Percentiles rank a stretch among this genome's conserved stretches.
These are phyloP conservation scores for Anguilla megastoma DNA, from an alignment of 2,797 vertebrate species.

Conservation along the genomic window DNA sequence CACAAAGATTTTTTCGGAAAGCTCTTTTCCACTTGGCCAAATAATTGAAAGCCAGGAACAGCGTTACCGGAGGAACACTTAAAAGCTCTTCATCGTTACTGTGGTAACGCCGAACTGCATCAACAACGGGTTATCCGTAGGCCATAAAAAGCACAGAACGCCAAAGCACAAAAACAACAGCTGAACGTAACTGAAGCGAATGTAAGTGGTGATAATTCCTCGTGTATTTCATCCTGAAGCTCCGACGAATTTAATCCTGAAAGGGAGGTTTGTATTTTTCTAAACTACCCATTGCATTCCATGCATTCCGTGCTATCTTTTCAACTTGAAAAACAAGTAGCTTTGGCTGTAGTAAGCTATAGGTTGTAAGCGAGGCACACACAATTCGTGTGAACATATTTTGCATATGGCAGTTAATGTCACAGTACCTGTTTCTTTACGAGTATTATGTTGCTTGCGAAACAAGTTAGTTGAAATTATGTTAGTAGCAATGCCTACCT, in stretches of 20 bases:
- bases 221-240: not conserved
- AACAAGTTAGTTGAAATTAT: not conserved
- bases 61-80: constrained; percentile 37
- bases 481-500: not conserved
- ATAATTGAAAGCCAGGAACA: not conserved
- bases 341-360: too few relatives aligned
- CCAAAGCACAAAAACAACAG: not conserved
- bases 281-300: not conserved
- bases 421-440: not conserved
- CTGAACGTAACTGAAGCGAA: not conserved
- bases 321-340: not conserved
- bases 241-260: not conserved
- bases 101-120: constrained; percentile 10
- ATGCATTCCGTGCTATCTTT: not conserved
- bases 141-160: not conserved
- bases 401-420: not conserved
- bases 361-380: not conserved
- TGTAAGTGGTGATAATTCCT: not conserved
- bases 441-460: not conserved
- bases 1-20: not conserved
- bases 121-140: not conserved
- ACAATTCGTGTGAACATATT: not conserved
- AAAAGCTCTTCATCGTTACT: constrained; percentile 30
- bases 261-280: too few relatives aligned
- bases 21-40: not conserved